phyloP scores from a whole-genome alignment of 1,140 invertebrate species.

The Macrobrachium rosenbergii region DNA sequence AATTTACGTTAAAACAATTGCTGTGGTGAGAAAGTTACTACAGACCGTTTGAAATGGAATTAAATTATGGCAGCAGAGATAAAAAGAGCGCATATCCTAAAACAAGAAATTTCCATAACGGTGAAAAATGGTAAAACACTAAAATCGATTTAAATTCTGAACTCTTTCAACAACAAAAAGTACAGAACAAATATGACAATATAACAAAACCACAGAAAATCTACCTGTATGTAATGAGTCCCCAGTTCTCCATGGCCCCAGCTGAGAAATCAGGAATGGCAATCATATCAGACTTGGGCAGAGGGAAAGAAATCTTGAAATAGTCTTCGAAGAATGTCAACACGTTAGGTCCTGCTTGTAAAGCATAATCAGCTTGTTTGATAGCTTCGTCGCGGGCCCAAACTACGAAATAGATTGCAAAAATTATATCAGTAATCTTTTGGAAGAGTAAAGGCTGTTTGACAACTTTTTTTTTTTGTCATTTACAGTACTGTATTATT shows the following conservation, averaged over 20 bases:
- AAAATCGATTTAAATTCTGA: too few relatives aligned
- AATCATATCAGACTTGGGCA: conserved; percentile 86
- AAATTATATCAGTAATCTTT: neutral
- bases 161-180: neutral
- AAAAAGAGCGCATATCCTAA: too few relatives aligned
- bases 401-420: conserved; percentile 76
- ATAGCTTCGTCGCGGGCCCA: conserved; percentile 88
- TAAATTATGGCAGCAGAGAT: too few relatives aligned
- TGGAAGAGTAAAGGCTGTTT: too few relatives aligned
- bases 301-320: conserved; percentile 79
- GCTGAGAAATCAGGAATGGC: conserved; percentile 87
- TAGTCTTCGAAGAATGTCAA: conserved; percentile 79
- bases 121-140: too few relatives aligned
- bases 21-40: too few relatives aligned
- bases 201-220: neutral
- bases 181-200: neutral
- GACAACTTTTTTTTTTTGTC: too few relatives aligned
- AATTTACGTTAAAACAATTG: too few relatives aligned
- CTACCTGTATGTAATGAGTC: conserved; percentile 82
- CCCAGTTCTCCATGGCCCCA: conserved; percentile 75
- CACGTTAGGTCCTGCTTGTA: conserved; percentile 77
- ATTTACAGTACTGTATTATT: too few relatives aligned
- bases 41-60: too few relatives aligned
- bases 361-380: conserved; percentile 80
- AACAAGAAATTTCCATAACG: too few relatives aligned